Evolutionary conservation across 2,888 invertebrate species (phyloP).

Genomic region (Ariolimax columbianus): DNA sequence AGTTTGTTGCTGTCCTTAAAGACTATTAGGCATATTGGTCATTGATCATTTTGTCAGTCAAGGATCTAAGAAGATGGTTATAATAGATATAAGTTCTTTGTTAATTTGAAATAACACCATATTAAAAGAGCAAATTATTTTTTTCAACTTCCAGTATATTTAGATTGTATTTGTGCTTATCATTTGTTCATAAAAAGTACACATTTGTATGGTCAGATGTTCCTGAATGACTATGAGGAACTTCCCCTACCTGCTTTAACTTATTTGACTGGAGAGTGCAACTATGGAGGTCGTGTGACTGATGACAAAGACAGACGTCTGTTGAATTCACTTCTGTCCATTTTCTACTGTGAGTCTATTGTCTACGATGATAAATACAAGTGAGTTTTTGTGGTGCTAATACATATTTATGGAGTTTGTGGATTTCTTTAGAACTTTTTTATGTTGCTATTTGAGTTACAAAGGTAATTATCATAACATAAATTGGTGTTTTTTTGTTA

Average conservation of each 20-base stretch:
- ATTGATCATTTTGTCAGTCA: too few relatives aligned
- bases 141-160: too few relatives aligned
- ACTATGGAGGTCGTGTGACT: conserved; percentile 80
- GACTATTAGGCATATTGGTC: too few relatives aligned
- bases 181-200: background rate
- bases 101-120: too few relatives aligned
- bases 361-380: conserved; percentile 76
- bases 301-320: conserved; percentile 80
- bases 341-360: conserved; percentile 76
- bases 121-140: too few relatives aligned
- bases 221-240: conserved; percentile 80
- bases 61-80: too few relatives aligned
- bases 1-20: too few relatives aligned
- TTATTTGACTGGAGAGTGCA: conserved; percentile 80
- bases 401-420: background rate
- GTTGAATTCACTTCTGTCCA: conserved; percentile 77
- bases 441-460: background rate
- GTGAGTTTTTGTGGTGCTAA: conserved; percentile 59
- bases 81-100: too few relatives aligned
- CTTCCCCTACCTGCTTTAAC: conserved; percentile 78
- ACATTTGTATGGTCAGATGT: conserved; percentile 74
- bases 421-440: background rate
- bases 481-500: too few relatives aligned
- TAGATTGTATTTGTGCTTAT: too few relatives aligned
- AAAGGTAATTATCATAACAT: too few relatives aligned